Evolutionary conservation across 2,797 vertebrate species (phyloP).

Genomic region (Nasua narica): DNA sequence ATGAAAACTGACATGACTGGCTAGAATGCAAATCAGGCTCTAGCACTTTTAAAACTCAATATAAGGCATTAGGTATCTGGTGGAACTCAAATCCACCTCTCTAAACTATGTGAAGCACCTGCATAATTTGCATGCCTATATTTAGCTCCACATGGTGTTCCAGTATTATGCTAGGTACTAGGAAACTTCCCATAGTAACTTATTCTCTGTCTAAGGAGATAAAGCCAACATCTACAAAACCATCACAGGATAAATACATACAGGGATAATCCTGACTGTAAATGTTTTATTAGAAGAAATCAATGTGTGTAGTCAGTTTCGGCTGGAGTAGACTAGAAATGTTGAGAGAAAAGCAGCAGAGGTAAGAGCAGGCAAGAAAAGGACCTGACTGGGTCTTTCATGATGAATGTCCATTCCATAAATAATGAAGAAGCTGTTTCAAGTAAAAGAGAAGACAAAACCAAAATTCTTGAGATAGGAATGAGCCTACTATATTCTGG

Average conservation of each 20-base stretch:
- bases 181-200: neutral
- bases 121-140: neutral
- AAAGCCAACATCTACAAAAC: neutral
- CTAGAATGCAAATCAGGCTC: neutral
- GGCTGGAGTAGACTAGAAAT: neutral
- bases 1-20: neutral
- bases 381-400: neutral
- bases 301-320: fast-evolving
- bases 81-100: neutral
- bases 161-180: neutral
- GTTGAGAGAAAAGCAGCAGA: neutral
- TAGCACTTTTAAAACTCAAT: neutral
- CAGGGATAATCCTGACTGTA: neutral
- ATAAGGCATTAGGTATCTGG: neutral
- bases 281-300: neutral
- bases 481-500: neutral
- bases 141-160: neutral
- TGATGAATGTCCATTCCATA: neutral
- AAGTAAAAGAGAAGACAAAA: neutral
- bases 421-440: neutral
- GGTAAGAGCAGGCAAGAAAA: neutral
- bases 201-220: neutral
- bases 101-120: neutral
- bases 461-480: neutral
- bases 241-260: neutral